These are phyloP conservation scores for Dolichoris vasculosae DNA, from an alignment of 1,140 invertebrate species.

Conservation along the genomic window DNA sequence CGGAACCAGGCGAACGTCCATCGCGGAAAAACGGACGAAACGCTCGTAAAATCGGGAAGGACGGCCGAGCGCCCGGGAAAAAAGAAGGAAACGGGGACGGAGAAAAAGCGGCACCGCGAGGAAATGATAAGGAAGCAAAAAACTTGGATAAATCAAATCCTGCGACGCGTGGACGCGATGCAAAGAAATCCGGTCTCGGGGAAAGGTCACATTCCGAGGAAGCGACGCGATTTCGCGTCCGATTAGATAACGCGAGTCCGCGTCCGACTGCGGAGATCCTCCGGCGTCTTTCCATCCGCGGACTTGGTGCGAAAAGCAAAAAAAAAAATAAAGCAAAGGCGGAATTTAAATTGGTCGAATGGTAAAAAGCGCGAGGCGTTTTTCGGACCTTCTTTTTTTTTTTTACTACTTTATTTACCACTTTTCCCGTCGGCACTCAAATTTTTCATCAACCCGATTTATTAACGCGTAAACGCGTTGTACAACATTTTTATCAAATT, in stretches of 20 bases:
- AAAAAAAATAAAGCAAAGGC: background rate
- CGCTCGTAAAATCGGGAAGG: background rate
- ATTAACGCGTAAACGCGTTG: background rate
- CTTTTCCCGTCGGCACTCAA: too few species aligned
- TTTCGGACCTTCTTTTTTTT: too few species aligned
- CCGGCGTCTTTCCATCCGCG: background rate
- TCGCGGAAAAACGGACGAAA: background rate
- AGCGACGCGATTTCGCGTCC: constrained; percentile 56
- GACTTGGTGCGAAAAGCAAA: too few species aligned
- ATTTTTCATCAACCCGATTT: background rate
- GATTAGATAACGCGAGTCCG: constrained; percentile 59
- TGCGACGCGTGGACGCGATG: background rate
- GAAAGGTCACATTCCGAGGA: constrained; percentile 55
- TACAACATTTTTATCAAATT: background rate
- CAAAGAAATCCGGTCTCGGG: constrained; percentile 39
- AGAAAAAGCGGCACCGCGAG: background rate
- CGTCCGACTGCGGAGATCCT: constrained; percentile 43
- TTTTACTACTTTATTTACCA: too few species aligned
- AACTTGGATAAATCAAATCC: background rate
- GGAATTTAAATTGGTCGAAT: too few species aligned
- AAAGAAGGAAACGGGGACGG: background rate
- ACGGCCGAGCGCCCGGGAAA: background rate
- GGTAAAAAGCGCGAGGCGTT: too few species aligned
- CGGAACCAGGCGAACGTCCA: background rate
- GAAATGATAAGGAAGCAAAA: background rate